Evolutionary conservation across 2,113 vertebrate species (phyloP).

Genomic region (Pseudopipra pipra): DNA sequence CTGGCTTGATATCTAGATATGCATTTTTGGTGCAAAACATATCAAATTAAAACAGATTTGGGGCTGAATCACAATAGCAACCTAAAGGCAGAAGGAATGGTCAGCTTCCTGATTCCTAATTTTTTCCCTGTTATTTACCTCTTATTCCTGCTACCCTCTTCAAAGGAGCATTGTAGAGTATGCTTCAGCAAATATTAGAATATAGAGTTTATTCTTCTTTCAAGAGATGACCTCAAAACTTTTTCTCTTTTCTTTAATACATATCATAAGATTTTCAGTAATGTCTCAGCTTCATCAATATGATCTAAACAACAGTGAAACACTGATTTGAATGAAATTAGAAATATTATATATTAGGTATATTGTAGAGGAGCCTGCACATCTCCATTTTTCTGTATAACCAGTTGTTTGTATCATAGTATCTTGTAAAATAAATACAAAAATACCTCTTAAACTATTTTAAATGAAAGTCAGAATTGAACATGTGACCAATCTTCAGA

Average conservation of each 20-base stretch:
- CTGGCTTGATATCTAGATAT: not conserved
- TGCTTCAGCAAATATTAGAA: not conserved
- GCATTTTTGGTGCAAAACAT: accelerated
- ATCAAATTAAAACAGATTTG: not conserved
- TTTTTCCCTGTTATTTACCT: not conserved
- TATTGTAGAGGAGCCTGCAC: not conserved
- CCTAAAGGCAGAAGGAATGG: not conserved
- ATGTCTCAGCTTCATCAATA: not conserved
- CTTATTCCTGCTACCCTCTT: not conserved
- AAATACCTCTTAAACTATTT: not conserved
- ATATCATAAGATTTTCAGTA: not conserved
- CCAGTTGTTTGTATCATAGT: not conserved
- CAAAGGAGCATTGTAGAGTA: not conserved
- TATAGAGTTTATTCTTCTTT: not conserved
- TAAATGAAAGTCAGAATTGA: not conserved
- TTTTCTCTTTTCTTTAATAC: not conserved
- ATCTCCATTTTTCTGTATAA: not conserved
- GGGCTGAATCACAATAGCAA: not conserved
- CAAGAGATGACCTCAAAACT: not conserved
- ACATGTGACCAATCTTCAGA: not conserved
- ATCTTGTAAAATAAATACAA: not conserved
- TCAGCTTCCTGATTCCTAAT: not conserved
- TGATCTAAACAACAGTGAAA: not conserved
- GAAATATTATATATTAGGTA: not conserved
- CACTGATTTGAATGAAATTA: not conserved